Evolutionary conservation across 2,113 vertebrate genomes (phyloP), one percentile per base, ranked within the genome.

Genomic region (Mus spicilegus): DNA sequence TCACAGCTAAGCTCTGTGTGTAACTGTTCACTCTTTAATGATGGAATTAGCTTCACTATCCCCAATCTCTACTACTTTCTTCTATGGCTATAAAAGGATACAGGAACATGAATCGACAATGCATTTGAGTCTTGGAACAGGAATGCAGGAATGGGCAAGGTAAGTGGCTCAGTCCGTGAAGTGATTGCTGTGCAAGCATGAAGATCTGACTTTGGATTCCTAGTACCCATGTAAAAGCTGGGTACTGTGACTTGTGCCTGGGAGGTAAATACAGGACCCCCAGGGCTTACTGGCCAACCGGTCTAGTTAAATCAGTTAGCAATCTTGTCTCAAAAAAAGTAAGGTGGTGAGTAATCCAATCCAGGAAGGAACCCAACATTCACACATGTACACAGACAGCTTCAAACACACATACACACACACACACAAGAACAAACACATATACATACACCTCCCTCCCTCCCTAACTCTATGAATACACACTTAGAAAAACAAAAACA

Each of bases 1-100:
- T 11, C 36, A 17, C 3, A 1, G 1, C 49, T 1, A 5, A 49
- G 19, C 36, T 30, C n/a, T 11, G 26, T 6, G 24, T 9, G 9
- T 5, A 65, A 33, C 56, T 7, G 46, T 11, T 2, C 0, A 24
- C 4, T 16, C 54, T 33, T 80, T 7, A 7, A 14, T 14, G 77
- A n/a, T 13, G 36, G 36, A n/a, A 39, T 65, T 3, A 0, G 26
- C 1, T 26, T 30, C 13, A 30, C 30, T 13, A 11, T 7, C 7
- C 28, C 30, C 58, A 24, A 28, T 28, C 20, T 77, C 58, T 39
- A 26, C 1, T 49, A 36, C 22, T 91, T 26, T 78, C 30, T 39
- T 36, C 0, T 30, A 22, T 11, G 72, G 67, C 70, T 24, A 65
- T 19, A 26, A 8, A 26, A 10, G 42, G 22, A 56, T n/a, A 58